Evolutionary conservation across 2,113 vertebrate species (phyloP).

Genomic region (Coreoperca whiteheadi): DNA sequence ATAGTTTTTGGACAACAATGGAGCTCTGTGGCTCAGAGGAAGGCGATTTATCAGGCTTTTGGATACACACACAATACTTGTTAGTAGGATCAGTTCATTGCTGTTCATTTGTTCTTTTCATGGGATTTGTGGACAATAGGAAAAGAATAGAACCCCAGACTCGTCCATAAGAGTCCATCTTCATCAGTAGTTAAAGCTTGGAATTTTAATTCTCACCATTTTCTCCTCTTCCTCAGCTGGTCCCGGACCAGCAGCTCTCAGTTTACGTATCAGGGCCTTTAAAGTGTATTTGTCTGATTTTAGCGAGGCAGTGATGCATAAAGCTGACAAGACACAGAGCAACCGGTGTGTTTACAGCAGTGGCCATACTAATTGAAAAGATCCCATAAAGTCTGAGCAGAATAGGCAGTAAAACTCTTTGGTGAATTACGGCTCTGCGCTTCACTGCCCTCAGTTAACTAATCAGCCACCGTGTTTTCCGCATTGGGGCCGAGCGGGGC

Average conservation of each 20-base stretch:
- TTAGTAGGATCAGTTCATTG: not conserved
- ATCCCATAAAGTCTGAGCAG: slow-evolving; percentile 59
- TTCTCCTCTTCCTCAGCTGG: not conserved
- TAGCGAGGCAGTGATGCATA: slow-evolving; percentile 57
- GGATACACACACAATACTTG: not conserved
- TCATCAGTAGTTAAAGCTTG: not conserved
- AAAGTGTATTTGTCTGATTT: slow-evolving; percentile 53
- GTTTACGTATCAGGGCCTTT: slow-evolving; percentile 20
- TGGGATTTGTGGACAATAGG: not conserved
- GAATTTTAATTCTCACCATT: not conserved
- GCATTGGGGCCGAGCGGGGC: not conserved
- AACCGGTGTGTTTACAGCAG: slow-evolving; percentile 55
- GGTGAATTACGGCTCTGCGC: slow-evolving; percentile 47
- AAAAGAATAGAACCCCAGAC: not conserved
- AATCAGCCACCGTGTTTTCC: slow-evolving; percentile 56
- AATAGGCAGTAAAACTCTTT: slow-evolving; percentile 57
- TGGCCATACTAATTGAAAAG: slow-evolving; percentile 62
- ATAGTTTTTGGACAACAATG: not conserved
- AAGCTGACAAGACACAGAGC: slow-evolving; percentile 52
- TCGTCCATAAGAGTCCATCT: not conserved
- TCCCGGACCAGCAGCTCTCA: slow-evolving; percentile 10
- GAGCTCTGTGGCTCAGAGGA: not conserved
- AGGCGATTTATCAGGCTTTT: not conserved
- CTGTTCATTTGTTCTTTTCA: not conserved
- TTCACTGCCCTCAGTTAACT: slow-evolving; percentile 48